Base-by-base conservation (phyloP, 1,140 invertebrate genomes). In the Drosophila navojoa region DNA sequence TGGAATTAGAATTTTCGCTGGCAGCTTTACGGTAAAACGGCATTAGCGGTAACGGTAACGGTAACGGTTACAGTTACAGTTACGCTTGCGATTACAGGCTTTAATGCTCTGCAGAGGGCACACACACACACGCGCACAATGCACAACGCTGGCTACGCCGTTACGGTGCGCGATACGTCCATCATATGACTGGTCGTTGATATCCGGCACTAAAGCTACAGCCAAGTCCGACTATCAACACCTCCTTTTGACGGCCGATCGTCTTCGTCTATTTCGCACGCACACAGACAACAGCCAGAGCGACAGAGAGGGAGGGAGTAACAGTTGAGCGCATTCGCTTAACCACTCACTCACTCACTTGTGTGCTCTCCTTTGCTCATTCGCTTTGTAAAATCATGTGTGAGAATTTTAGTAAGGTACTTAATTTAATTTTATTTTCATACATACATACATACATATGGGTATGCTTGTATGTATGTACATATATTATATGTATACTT, bases 101-200 rank as follows among this genome's bases (percentile, higher is more conserved):
- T 4, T 29, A 32, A 22, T 54, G 52, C 53, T 66, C 50, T 45
- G 52, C 19, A 32, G 9, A 35, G 32, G 32, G 32, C 35, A 38
- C 35, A 38, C 35, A 38, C 35, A 38, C 35, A 38, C 35, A 19
- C 52, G 15, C 47, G 11, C 45, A 25, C 40, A 49, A 49, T 25
- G 29, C 52, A 35, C 29, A 47, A 55, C 71, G 25, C 29, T 47
- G 38, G 59, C 67, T 63, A 35, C 59, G 76, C 47, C 58, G 60
- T 73, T 76, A 67, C 71, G 70, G 62, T 59, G 42, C 64, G 64
- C 70, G 67, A 69, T 67, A 58, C 74, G 77, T 77, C 78, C 79
- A 81, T 74, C 78, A 76, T 76, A 69, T 76, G 72, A 82, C 72
- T 84, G 66, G 32, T 59, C 40, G 53, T 13, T 38, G 35, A 44